phyloP scores from a whole-genome alignment of 53 echinoderm and acorn worm species.

The Arbacia lixula region DNA sequence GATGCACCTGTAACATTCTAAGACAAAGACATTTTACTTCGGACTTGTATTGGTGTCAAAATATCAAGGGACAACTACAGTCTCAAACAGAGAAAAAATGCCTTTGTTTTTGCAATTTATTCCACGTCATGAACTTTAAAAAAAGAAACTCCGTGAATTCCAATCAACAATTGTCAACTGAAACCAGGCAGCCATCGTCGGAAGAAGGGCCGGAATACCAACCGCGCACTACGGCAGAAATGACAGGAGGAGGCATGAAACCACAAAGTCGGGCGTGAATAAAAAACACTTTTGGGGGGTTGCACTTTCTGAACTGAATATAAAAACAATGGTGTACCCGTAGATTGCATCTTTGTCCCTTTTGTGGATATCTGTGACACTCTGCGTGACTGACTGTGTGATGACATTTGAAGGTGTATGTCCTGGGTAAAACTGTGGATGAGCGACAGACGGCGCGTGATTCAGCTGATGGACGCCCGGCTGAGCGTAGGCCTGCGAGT shows the following conservation, averaged over 20 bases:
- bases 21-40: slow-evolving; percentile 29
- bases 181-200: slow-evolving; percentile 28
- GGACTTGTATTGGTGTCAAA: no score
- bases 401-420: slow-evolving; percentile 89
- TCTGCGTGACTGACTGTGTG: slow-evolving; percentile 83
- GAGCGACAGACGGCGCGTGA: slow-evolving; percentile 85
- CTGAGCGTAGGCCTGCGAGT: slow-evolving; percentile 95
- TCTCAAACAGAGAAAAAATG: no score
- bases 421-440: slow-evolving; percentile 93
- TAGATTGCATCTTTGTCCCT: slow-evolving; percentile 99
- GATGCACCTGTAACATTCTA: slow-evolving; percentile 30
- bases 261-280: no score
- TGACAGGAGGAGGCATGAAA: no score
- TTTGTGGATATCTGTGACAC: slow-evolving; percentile 99
- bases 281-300: no score
- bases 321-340: slow-evolving; percentile 79
- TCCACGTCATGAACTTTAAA: no score
- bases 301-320: no score
- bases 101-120: no score
- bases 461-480: slow-evolving; percentile 93
- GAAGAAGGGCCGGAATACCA: no score
- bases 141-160: no score
- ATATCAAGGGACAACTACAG: no score
- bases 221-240: no score
- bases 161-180: slow-evolving; percentile 47